Percentiles rank a stretch among this genome's conserved stretches.
phyloP scores from a whole-genome alignment of 1,140 invertebrate species.

The Drosophila insularis region DNA sequence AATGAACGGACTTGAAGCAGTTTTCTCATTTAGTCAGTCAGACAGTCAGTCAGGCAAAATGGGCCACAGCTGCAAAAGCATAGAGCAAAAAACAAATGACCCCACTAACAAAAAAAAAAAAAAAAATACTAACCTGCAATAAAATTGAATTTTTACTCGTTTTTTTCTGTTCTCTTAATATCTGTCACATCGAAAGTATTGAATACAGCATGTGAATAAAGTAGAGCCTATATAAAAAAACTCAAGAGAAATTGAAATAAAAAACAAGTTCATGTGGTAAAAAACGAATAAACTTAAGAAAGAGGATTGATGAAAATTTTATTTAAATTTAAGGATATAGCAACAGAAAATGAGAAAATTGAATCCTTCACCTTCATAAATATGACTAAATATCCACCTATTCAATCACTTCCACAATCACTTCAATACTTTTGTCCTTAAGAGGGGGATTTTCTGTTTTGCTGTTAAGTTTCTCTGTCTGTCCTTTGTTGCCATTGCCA shows the following conservation, averaged over 20 bases:
- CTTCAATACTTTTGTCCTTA: neutral
- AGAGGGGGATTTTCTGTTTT: neutral
- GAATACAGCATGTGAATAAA: neutral
- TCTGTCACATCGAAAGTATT: neutral
- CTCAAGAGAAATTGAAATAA: neutral
- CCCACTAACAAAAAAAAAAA: neutral
- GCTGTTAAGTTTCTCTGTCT: neutral
- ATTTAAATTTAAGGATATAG: too few relatives aligned
- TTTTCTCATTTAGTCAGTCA: conserved; percentile 30
- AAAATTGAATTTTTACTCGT: neutral
- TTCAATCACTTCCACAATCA: too few relatives aligned
- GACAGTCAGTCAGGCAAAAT: conserved; percentile 17
- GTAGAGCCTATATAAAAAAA: neutral
- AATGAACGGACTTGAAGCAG: conserved; percentile 56
- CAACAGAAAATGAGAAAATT: too few relatives aligned
- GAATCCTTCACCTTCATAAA: too few relatives aligned
- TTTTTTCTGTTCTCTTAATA: neutral
- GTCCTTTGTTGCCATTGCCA: neutral
- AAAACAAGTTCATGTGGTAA: neutral
- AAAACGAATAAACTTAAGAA: too few relatives aligned
- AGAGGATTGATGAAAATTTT: too few relatives aligned
- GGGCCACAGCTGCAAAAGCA: conserved; percentile 50
- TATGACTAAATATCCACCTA: too few relatives aligned
- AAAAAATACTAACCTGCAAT: neutral
- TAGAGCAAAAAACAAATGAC: conserved; percentile 5